Conservation (phyloP, 53 echinoderm and acorn worm species). For the Crossaster papposus region DNA sequence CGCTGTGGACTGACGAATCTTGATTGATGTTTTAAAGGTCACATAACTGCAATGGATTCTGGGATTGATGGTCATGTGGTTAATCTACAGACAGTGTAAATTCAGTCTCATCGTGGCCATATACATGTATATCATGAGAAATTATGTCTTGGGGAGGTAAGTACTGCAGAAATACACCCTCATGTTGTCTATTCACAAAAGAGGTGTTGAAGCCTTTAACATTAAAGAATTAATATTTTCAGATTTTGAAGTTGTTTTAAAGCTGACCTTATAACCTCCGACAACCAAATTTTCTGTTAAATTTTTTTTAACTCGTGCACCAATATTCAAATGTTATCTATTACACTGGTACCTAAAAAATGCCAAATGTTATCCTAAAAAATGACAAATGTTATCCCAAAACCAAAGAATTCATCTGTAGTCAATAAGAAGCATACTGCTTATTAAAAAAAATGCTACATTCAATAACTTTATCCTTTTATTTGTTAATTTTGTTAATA, state of each 20-base stretch:
- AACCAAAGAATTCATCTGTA: neutral
- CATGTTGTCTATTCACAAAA: neutral
- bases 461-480: neutral
- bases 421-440: neutral
- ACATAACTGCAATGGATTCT: constrained; percentile 28
- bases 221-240: neutral
- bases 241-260: neutral
- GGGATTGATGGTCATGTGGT: neutral
- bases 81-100: neutral
- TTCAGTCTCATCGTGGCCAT: neutral
- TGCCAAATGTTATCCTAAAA: neutral
- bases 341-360: neutral
- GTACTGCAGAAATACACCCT: neutral
- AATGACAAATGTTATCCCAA: neutral
- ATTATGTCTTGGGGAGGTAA: neutral
- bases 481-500: neutral
- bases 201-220: neutral
- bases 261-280: neutral
- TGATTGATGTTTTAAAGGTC: constrained; percentile 21
- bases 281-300: neutral
- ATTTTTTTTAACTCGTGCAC: neutral
- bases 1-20: neutral
- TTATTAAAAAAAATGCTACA: neutral
- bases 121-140: neutral
- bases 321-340: neutral